Percentiles rank a stretch among this genome's conserved stretches.
phyloP scores from a whole-genome alignment of 2,797 vertebrate genomes.

The Sebastes aleutianus region DNA sequence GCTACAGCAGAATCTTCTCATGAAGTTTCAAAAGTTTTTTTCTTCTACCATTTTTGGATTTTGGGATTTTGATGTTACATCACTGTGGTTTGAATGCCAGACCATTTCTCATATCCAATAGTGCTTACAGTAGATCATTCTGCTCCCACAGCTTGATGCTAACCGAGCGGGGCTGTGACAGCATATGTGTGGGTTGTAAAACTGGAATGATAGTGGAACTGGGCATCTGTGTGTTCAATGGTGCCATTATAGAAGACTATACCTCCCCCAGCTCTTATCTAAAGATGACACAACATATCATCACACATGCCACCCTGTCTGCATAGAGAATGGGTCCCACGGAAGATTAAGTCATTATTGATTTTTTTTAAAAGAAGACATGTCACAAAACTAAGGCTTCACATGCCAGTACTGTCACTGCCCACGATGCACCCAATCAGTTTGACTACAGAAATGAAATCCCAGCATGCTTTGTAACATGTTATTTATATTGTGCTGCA shows the following conservation, averaged over 20 bases:
- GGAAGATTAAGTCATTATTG: slow-evolving; percentile 37
- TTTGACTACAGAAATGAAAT: slow-evolving; percentile 31
- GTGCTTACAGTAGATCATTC: slow-evolving; percentile 60
- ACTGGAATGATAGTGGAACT: slow-evolving; percentile 66
- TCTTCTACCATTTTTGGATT: neutral
- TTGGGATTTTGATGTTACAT: slow-evolving; percentile 42
- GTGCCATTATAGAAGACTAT: slow-evolving; percentile 57
- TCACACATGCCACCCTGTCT: slow-evolving; percentile 40
- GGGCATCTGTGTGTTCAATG: slow-evolving; percentile 66
- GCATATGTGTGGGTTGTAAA: slow-evolving; percentile 75
- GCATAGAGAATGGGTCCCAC: slow-evolving; percentile 22
- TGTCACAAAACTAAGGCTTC: slow-evolving; percentile 16
- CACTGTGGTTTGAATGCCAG: slow-evolving; percentile 51
- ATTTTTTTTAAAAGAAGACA: neutral
- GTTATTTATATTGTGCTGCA: neutral
- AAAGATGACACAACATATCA: slow-evolving; percentile 67
- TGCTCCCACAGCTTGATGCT: slow-evolving; percentile 68
- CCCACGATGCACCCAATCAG: slow-evolving; percentile 2
- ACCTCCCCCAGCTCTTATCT: slow-evolving; percentile 57
- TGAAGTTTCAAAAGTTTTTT: slow-evolving; percentile 1
- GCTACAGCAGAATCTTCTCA: neutral
- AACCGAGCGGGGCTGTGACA: slow-evolving; percentile 62
- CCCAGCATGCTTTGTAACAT: neutral
- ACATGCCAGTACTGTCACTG: slow-evolving; percentile 18
- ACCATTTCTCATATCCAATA: slow-evolving; percentile 50